phyloP scores from a whole-genome alignment of 2,797 vertebrate genomes.

The Anguilla anguilla region DNA sequence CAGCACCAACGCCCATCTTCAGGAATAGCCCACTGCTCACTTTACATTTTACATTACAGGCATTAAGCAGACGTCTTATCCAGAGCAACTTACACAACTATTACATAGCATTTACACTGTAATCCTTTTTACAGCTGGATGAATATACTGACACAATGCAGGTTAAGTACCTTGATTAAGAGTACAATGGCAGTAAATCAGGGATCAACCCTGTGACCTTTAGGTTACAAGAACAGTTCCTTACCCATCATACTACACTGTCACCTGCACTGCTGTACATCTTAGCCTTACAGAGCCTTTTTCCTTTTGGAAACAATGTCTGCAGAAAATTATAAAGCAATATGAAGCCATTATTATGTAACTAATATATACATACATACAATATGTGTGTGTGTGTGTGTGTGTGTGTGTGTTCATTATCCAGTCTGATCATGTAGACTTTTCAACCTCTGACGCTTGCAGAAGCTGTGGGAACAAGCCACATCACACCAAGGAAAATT shows the following conservation, averaged over 20 bases:
- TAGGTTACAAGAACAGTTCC: too few relatives aligned
- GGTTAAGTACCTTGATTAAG: too few relatives aligned
- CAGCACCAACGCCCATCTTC: constrained; percentile 12
- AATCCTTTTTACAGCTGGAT: too few relatives aligned
- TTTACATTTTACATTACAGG: too few relatives aligned
- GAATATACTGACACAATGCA: too few relatives aligned
- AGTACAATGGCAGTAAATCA: too few relatives aligned
- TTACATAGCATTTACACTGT: too few relatives aligned
- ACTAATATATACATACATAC: constrained; percentile 47
- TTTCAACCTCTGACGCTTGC: constrained; percentile 35
- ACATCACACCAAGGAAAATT: constrained; percentile 18
- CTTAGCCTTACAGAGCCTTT: constrained; percentile 20
- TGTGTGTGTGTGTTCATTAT: background rate
- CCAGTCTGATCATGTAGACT: constrained; percentile 19
- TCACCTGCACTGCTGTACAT: background rate
- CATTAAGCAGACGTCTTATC: too few relatives aligned
- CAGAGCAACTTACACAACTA: too few relatives aligned
- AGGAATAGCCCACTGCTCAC: constrained; percentile 16
- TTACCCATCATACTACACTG: too few relatives aligned
- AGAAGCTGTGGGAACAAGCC: constrained; percentile 13
- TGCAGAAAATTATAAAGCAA: constrained; percentile 30
- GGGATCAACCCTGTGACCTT: too few relatives aligned
- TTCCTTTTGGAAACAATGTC: constrained; percentile 13
- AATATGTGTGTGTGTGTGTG: background rate
- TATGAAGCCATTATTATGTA: constrained; percentile 27